phyloP scores from a whole-genome alignment of 2,113 vertebrate genomes.

The Mobula birostris region DNA sequence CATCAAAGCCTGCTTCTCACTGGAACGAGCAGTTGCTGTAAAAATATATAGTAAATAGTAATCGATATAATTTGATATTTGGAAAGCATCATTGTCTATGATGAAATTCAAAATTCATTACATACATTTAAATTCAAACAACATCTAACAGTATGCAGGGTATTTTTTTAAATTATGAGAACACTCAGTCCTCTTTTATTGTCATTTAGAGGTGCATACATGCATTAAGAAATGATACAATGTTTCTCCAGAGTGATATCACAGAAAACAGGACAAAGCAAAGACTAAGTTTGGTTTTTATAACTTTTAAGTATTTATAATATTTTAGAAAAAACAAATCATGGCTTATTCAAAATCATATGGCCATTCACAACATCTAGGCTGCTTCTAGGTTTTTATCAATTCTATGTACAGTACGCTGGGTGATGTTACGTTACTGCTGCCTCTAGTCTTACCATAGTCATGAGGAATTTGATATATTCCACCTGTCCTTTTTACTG shows the following conservation, averaged over 20 bases:
- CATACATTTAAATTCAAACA: not conserved
- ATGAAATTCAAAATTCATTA: not conserved
- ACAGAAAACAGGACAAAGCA: too few species aligned
- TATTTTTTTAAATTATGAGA: not conserved
- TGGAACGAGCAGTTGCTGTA: conserved; percentile 90
- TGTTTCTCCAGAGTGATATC: too few species aligned
- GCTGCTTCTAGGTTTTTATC: not conserved
- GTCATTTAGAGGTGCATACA: too few species aligned
- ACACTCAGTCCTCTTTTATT: too few species aligned
- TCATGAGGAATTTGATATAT: not conserved
- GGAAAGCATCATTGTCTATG: not conserved
- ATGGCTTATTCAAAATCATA: not conserved
- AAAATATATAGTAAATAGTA: conserved; percentile 17
- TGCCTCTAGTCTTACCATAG: not conserved
- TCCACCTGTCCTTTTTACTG: not conserved
- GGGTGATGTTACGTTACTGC: too few species aligned
- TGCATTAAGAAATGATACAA: too few species aligned
- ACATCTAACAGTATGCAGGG: not conserved
- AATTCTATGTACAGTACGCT: not conserved
- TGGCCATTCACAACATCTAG: not conserved
- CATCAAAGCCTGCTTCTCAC: conserved; percentile 97
- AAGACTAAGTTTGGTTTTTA: too few species aligned
- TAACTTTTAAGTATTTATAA: not conserved
- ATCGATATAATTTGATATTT: not conserved
- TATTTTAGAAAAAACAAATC: not conserved